phyloP scores from a whole-genome alignment of 2,888 invertebrate species.

The Chrysolina americana region DNA sequence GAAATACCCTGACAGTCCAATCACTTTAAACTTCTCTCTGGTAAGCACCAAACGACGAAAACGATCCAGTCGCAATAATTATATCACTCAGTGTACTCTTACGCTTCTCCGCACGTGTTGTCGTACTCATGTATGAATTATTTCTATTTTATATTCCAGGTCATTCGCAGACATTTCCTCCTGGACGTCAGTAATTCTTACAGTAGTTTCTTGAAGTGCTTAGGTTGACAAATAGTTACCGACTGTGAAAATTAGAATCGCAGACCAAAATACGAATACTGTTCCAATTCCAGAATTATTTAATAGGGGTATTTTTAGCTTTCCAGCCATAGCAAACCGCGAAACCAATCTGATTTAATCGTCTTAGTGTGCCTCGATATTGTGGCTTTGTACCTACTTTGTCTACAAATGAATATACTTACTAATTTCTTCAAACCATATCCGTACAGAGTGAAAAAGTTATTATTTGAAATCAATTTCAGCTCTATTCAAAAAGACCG shows the following conservation, averaged over 20 bases:
- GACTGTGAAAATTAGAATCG: conserved; percentile 10
- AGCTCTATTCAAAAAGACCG: neutral
- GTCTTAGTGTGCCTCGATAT: neutral
- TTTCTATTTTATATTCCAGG: neutral
- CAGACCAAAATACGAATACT: conserved; percentile 19
- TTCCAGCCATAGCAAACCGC: neutral
- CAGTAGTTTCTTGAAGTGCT: neutral
- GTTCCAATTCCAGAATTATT: conserved; percentile 14
- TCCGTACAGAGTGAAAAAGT: neutral
- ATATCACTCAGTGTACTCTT: neutral
- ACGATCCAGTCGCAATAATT: neutral
- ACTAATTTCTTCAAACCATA: neutral
- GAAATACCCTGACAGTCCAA: too few relatives aligned
- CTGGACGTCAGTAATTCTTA: neutral
- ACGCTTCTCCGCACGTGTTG: neutral
- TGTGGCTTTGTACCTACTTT: neutral
- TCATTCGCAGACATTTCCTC: neutral
- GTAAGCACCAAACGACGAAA: neutral
- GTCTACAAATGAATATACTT: neutral
- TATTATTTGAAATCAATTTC: neutral
- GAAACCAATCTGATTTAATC: conserved; percentile 2
- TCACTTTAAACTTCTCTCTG: too few relatives aligned
- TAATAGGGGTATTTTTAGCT: conserved; percentile 20
- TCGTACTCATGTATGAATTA: neutral
- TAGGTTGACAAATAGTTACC: conserved; percentile 12